Evolutionary conservation across 2,113 vertebrate species (phyloP), one percentile per base, ranked within the genome.

Genomic region (Eira barbara): DNA sequence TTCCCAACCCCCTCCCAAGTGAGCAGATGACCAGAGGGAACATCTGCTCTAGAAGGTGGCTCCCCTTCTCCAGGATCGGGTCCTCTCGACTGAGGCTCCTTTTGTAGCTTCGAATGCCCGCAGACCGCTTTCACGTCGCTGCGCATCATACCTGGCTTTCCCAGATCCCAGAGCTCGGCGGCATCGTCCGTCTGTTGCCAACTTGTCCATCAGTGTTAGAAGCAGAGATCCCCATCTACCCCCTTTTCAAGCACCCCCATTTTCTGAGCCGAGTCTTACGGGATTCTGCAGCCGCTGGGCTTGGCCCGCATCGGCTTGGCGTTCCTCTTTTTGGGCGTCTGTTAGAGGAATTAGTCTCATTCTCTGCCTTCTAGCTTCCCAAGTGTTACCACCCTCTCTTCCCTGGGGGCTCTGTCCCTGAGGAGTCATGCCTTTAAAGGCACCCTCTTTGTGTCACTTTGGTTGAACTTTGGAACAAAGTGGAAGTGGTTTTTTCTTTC

Each of bases 221-320:
- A n/a, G 18, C 39, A 49, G 67, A 84, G 29, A n/a, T 39, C 42
- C 3, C 8, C 15, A 29, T 7, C 31, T 14, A 23, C 27, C 23
- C 63, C 18, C 45, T 20, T 23, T 78, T 9, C 79, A n/a, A 20
- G 31, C 52, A 45, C 74, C 17, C 25, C 34, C 7, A 1, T 69
- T 34, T n/a, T n/a, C 49, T 17, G 36, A 57, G 63, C 47, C 17
- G 36, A 57, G 5, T 21, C 47, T 23, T 3, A 6, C 27, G 9
- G 55, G 42, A 45, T 15, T 57, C 63, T 49, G n/a, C 4, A 71
- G 78, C 49, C 67, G 29, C 55, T 0, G 45, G 65, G 23, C 21
- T 18, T 14, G 6, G 65, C 34, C 14, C 42, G 2, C 86, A 9
- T 13, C 11, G 0, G 36, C 17, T 31, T 27, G 9, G 67, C 1